Evolutionary conservation across 2,888 invertebrate species (phyloP).

Genomic region (Chymomyza amoena): DNA sequence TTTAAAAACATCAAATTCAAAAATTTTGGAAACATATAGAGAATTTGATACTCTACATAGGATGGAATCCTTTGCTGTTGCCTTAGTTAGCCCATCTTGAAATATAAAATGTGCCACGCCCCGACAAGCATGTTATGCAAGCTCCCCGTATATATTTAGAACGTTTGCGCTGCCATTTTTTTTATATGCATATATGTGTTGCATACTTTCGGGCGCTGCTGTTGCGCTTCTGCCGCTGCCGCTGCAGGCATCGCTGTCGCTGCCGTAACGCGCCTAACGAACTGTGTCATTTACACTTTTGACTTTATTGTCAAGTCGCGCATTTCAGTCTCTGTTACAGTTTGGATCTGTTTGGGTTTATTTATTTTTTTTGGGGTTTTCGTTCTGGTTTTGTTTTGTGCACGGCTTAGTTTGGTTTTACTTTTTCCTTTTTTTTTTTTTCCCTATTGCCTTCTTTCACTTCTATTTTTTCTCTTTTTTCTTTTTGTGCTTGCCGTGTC

Average conservation of each 20-base stretch:
- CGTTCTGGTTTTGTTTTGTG: constrained; percentile 2
- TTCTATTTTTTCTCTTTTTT: background rate
- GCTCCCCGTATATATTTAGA: background rate
- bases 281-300: constrained; percentile 76
- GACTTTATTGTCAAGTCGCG: constrained; percentile 60
- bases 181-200: constrained; percentile 32
- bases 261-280: constrained; percentile 62
- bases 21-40: too few relatives aligned
- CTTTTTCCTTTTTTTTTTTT: constrained; percentile 15
- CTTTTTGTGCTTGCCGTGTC: constrained; percentile 50
- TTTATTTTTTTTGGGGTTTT: constrained; percentile 1
- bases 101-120: background rate
- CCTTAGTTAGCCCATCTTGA: background rate
- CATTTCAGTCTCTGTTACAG: constrained; percentile 45
- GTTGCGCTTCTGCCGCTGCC: background rate
- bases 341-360: constrained; percentile 4
- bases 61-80: too few relatives aligned
- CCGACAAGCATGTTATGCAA: background rate
- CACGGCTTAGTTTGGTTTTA: constrained; percentile 7
- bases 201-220: constrained; percentile 34
- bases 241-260: background rate
- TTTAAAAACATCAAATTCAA: too few relatives aligned
- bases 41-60: too few relatives aligned
- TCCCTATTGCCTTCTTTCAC: constrained; percentile 24
- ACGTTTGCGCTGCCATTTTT: background rate